Evolutionary conservation across 2,797 vertebrate species (phyloP).

Genomic region (Oryzias dopingdopingensis): DNA sequence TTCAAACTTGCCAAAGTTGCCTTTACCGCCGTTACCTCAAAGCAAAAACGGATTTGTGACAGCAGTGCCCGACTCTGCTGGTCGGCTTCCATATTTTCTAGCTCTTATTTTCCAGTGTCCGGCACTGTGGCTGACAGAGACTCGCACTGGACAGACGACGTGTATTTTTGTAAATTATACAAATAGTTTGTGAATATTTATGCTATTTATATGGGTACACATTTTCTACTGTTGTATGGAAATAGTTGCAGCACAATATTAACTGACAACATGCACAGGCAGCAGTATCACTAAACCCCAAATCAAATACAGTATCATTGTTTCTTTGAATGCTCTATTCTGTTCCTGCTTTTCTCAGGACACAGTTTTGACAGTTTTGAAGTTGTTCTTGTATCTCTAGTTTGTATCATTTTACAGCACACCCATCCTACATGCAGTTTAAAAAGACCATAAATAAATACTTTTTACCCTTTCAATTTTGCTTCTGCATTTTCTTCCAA

Average conservation of each 20-base stretch:
- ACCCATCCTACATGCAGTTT: slow-evolving; percentile 39
- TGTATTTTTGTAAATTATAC: slow-evolving; percentile 85
- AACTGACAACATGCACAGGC: slow-evolving; percentile 28
- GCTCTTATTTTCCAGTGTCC: slow-evolving; percentile 32
- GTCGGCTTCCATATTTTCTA: not conserved
- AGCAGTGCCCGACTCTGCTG: slow-evolving; percentile 1
- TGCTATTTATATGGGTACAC: slow-evolving; percentile 72
- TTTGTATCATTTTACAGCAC: slow-evolving; percentile 24
- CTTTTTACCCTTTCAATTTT: no score
- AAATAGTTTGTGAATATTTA: slow-evolving; percentile 90
- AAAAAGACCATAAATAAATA: slow-evolving; percentile 54
- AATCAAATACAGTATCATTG: slow-evolving; percentile 26
- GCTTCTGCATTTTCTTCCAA: no score
- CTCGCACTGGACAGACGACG: slow-evolving; percentile 57
- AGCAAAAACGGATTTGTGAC: slow-evolving; percentile 6
- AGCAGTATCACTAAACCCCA: slow-evolving; percentile 47
- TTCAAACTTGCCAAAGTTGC: slow-evolving; percentile 62
- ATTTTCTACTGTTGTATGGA: slow-evolving; percentile 49
- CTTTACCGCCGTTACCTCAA: slow-evolving; percentile 65
- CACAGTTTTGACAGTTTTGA: slow-evolving; percentile 44
- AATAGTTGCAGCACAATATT: slow-evolving; percentile 47
- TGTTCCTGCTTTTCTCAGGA: slow-evolving; percentile 59
- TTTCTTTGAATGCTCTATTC: slow-evolving; percentile 19
- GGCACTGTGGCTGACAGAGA: slow-evolving; percentile 67
- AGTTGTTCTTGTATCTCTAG: no score